Percentiles rank a stretch among this genome's conserved stretches.
phyloP scores from a whole-genome alignment of 2,113 vertebrate species.

The Zonotrichia leucophrys region DNA sequence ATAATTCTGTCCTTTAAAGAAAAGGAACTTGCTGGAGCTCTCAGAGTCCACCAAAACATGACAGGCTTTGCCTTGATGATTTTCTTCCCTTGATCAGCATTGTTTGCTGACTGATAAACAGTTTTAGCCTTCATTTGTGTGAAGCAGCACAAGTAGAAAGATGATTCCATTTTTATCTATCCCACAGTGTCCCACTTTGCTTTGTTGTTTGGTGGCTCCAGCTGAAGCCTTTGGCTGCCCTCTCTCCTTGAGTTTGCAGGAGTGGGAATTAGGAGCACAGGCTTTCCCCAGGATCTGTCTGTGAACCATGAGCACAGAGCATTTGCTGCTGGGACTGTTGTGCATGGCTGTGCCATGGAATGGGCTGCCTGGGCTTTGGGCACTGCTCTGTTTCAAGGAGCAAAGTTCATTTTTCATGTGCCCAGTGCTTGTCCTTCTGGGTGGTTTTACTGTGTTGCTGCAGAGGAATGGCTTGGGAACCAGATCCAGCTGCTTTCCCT shows the following conservation, averaged over 20 bases:
- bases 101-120: not conserved
- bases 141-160: not conserved
- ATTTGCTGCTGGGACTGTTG: not conserved
- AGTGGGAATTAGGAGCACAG: rapidly evolving
- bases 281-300: not conserved
- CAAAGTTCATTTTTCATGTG: not conserved
- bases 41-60: not conserved
- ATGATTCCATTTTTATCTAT: rapidly evolving
- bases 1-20: not conserved
- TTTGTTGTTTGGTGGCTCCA: not conserved
- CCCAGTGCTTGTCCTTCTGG: not conserved
- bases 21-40: not conserved
- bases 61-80: not conserved
- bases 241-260: not conserved
- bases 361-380: not conserved
- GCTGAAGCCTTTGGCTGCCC: not conserved
- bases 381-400: not conserved
- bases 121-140: not conserved
- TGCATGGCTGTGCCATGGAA: not conserved
- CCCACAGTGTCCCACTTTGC: not conserved
- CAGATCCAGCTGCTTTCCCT: not conserved
- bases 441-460: not conserved
- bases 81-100: not conserved
- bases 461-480: not conserved
- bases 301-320: not conserved